Conservation (phyloP, 2,888 invertebrate genomes). For the Eristalis arbustorum region DNA sequence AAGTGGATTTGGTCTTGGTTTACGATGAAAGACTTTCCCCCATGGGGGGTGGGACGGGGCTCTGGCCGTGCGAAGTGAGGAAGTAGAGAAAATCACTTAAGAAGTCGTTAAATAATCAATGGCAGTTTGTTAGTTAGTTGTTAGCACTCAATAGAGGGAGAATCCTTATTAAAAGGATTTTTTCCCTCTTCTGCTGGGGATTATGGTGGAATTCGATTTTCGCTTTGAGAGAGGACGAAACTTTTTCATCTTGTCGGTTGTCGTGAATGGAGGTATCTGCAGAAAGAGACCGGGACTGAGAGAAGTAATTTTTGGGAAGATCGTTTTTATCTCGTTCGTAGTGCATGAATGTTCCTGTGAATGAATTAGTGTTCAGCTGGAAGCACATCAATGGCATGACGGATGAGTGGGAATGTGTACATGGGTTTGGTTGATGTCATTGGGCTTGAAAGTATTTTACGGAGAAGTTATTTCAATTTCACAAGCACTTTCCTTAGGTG, state of each 20-base stretch:
- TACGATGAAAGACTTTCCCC: constrained; percentile 46
- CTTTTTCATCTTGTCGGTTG: constrained; percentile 38
- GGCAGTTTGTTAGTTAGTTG: constrained; percentile 71
- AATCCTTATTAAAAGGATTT: constrained; percentile 58
- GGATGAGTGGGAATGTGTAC: not conserved
- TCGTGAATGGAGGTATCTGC: not conserved
- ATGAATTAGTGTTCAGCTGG: not conserved
- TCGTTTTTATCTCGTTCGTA: not conserved
- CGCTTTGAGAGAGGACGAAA: constrained; percentile 38
- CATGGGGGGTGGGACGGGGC: not conserved
- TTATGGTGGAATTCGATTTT: constrained; percentile 63
- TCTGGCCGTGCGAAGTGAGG: not conserved
- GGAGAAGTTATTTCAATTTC: not conserved
- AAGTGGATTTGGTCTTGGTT: not conserved
- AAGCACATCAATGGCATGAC: not conserved
- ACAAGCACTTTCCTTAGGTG: not conserved
- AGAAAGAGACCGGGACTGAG: not conserved
- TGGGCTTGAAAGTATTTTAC: not conserved
- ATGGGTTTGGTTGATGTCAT: not conserved
- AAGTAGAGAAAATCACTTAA: constrained; percentile 77
- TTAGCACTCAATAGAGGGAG: constrained; percentile 54
- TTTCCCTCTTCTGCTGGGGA: constrained; percentile 32
- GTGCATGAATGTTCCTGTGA: not conserved
- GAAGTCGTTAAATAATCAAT: constrained; percentile 80
- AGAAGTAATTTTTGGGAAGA: not conserved